These are phyloP conservation scores for Taxidea taxus DNA, from an alignment of 2,113 vertebrate species.

Conservation along the genomic window DNA sequence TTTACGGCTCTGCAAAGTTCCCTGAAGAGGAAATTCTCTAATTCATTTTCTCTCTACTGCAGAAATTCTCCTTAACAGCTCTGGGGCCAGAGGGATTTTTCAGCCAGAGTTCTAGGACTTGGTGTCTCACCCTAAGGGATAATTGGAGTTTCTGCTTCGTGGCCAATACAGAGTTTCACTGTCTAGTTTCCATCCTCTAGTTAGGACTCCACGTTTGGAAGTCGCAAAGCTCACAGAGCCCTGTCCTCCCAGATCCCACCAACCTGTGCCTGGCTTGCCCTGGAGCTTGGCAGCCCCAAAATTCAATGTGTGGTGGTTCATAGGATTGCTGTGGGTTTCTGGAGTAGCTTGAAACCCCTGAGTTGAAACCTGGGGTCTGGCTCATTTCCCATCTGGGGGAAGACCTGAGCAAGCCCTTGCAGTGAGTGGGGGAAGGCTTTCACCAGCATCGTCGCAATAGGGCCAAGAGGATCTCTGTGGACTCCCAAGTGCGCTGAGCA, in stretches of 20 bases:
- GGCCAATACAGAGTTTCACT: not conserved
- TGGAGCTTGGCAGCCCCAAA: not conserved
- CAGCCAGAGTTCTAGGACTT: not conserved
- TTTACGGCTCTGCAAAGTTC: not conserved
- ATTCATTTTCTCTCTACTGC: not conserved
- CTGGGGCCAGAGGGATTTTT: not conserved
- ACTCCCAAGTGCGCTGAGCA: not conserved
- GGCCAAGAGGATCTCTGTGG: not conserved
- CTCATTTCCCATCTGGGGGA: not conserved
- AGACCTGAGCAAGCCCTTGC: not conserved
- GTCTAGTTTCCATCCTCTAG: not conserved
- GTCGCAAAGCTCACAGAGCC: not conserved
- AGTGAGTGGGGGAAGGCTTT: not conserved
- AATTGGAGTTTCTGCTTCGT: not conserved
- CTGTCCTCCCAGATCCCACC: not conserved
- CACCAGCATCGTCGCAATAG: not conserved
- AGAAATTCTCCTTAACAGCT: not conserved
- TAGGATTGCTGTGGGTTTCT: not conserved
- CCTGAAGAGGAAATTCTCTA: not conserved
- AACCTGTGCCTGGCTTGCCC: not conserved
- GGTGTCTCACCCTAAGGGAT: not conserved
- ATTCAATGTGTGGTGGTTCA: not conserved
- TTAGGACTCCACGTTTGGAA: not conserved
- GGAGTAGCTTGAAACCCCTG: not conserved
- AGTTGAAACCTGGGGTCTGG: not conserved